phyloP scores from a whole-genome alignment of 23 tunicate genomes.

The Ascidia mentula region DNA sequence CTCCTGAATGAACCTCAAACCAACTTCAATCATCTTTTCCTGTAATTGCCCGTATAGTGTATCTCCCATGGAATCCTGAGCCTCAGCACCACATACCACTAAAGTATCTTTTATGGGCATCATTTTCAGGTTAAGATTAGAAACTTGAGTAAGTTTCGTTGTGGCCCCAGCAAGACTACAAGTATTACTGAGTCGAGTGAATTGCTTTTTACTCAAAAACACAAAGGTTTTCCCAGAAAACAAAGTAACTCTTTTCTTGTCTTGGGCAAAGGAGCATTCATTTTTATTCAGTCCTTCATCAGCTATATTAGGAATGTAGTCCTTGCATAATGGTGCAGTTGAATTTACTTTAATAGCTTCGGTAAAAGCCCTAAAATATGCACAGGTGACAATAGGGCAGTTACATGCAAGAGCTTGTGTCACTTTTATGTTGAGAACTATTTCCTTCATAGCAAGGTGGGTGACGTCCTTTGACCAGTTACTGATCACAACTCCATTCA shows the following conservation, averaged over 20 bases:
- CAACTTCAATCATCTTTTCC: neutral
- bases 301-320: slow-evolving; percentile 44
- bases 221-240: slow-evolving; percentile 49
- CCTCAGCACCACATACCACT: slow-evolving; percentile 1
- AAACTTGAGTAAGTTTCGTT: neutral
- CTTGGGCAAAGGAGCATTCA: slow-evolving; percentile 21
- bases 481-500: slow-evolving; percentile 36
- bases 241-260: slow-evolving; percentile 16
- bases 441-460: slow-evolving; percentile 43
- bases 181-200: slow-evolving; percentile 25
- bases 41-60: slow-evolving; percentile 12
- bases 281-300: slow-evolving; percentile 50
- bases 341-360: neutral
- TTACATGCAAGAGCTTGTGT: slow-evolving; percentile 53
- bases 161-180: slow-evolving; percentile 43
- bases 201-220: slow-evolving; percentile 48
- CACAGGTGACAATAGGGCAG: slow-evolving; percentile 37
- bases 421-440: slow-evolving; percentile 56
- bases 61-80: neutral
- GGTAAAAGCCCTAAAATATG: slow-evolving; percentile 14
- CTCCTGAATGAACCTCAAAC: slow-evolving; percentile 50
- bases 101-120: neutral
- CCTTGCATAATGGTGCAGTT: slow-evolving; percentile 6
- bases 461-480: slow-evolving; percentile 50
- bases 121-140: neutral